These are phyloP conservation scores for Drepanosiphum platanoidis DNA, from an alignment of 2,888 invertebrate genomes.

Conservation along the genomic window DNA sequence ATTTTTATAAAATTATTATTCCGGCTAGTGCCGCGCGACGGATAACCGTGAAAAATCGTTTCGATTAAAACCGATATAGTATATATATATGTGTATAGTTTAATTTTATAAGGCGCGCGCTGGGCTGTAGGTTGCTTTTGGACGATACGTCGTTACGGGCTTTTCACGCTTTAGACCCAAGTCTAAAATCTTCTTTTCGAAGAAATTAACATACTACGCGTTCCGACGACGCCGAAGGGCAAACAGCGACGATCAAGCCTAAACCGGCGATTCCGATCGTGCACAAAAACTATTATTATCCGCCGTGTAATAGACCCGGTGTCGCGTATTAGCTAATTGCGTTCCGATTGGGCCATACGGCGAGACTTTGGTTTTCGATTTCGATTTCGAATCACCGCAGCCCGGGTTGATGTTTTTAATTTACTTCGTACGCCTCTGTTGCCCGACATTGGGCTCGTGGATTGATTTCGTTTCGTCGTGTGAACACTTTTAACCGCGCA, in stretches of 20 bases:
- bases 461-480: neutral
- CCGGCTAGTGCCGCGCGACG: neutral
- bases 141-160: neutral
- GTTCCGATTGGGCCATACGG: no score
- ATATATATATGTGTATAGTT: no score
- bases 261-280: neutral
- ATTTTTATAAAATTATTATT: neutral
- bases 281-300: neutral
- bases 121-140: neutral
- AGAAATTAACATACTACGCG: neutral
- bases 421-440: no score
- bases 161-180: neutral
- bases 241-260: neutral
- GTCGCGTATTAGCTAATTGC: no score
- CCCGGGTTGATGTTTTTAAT: no score
- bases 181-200: neutral
- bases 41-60: constrained; percentile 38
- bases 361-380: no score
- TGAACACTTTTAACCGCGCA: no score
- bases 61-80: neutral
- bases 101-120: neutral
- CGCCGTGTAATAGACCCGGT: neutral
- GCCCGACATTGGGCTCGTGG: neutral
- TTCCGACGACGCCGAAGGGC: neutral
- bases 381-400: no score